Evolutionary conservation across 2,888 invertebrate genomes (phyloP).

Genomic region (Idaea biselata): DNA sequence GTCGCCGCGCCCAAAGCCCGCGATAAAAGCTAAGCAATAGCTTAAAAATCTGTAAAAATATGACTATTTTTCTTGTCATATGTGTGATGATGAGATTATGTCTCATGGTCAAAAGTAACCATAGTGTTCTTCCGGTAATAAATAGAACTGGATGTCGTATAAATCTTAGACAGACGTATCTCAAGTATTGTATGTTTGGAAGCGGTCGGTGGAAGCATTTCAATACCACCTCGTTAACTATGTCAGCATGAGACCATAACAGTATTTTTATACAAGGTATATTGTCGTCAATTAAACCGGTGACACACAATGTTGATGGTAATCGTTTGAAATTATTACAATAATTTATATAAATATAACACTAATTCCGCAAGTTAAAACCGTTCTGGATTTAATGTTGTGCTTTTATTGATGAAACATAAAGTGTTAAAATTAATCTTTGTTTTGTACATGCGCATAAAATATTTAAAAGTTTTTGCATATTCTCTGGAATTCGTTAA

Average conservation of each 20-base stretch:
- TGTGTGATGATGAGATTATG: no score
- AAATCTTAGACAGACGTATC: background rate
- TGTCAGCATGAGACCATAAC: constrained; percentile 32
- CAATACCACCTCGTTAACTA: constrained; percentile 38
- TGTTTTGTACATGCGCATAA: background rate
- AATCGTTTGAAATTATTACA: constrained; percentile 6
- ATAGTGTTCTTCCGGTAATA: no score
- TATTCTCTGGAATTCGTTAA: background rate
- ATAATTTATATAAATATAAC: constrained; percentile 8
- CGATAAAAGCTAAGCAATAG: no score
- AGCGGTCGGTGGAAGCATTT: constrained; percentile 30
- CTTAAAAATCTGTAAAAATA: no score
- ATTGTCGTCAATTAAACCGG: constrained; percentile 35
- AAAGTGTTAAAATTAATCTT: background rate
- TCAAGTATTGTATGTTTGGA: constrained; percentile 16
- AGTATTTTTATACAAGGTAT: constrained; percentile 33
- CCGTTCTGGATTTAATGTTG: background rate
- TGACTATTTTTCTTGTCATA: no score
- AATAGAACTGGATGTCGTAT: constrained; percentile 20
- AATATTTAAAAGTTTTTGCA: background rate
- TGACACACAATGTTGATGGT: constrained; percentile 25
- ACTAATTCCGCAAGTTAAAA: constrained; percentile 11
- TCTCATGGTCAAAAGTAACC: no score
- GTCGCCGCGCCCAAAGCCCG: no score
- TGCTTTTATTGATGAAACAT: background rate